Evolutionary conservation across 2,888 invertebrate genomes (phyloP).

Genomic region (Amaurobius ferox): DNA sequence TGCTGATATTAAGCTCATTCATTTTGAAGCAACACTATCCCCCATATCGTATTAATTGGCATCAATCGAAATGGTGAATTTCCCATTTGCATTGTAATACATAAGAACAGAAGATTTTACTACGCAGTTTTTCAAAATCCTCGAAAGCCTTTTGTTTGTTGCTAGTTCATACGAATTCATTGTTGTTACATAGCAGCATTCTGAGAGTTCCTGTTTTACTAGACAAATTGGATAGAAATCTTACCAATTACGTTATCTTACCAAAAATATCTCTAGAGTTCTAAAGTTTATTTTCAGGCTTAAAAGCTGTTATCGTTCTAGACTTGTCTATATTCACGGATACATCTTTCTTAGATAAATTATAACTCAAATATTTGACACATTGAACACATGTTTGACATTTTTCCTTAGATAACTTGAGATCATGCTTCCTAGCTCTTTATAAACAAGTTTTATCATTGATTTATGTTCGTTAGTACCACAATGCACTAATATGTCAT

Average conservation of each 20-base stretch:
- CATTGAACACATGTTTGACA: neutral
- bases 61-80: conserved; percentile 19
- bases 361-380: neutral
- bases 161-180: neutral
- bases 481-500: neutral
- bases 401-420: neutral
- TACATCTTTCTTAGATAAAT: neutral
- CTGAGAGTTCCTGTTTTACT: neutral
- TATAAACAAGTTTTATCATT: neutral
- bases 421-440: neutral
- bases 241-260: conserved; percentile 41
- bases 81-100: neutral
- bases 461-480: neutral
- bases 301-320: conserved; percentile 23
- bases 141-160: conserved; percentile 15
- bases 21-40: conserved; percentile 34
- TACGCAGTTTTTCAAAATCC: neutral
- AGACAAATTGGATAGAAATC: conserved; percentile 31
- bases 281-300: conserved; percentile 28
- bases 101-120: neutral
- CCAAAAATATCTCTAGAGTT: conserved; percentile 62
- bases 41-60: conserved; percentile 15
- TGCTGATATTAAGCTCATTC: conserved; percentile 8
- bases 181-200: conserved; percentile 7
- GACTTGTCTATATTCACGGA: neutral